Evolutionary conservation across 1,140 invertebrate species (phyloP).

Genomic region (Mactra quadrangularis): DNA sequence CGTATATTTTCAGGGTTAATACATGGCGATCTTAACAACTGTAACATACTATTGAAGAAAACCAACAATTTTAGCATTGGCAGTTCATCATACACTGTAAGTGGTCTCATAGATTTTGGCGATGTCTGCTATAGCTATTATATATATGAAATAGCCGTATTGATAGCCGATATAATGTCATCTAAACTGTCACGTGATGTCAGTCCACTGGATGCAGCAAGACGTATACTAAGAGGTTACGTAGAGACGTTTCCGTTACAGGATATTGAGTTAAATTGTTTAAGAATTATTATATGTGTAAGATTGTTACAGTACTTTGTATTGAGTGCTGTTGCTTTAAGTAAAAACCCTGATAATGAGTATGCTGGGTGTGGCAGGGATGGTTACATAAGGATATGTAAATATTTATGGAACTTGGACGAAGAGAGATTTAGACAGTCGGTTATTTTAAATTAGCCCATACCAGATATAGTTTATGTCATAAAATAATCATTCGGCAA

Average conservation of each 20-base stretch:
- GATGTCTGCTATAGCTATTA: slow-evolving; percentile 45
- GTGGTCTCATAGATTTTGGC: slow-evolving; percentile 47
- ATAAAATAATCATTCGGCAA: no score
- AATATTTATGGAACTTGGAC: slow-evolving; percentile 15
- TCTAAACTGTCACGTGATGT: neutral
- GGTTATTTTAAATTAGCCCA: no score
- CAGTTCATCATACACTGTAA: neutral
- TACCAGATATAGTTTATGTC: no score
- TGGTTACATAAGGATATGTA: neutral
- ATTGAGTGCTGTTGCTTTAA: neutral
- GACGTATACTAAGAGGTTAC: slow-evolving; percentile 6
- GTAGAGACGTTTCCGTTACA: slow-evolving; percentile 16
- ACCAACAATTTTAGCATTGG: no score
- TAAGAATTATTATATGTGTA: slow-evolving; percentile 24
- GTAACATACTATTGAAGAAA: slow-evolving; percentile 32
- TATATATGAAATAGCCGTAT: slow-evolving; percentile 36
- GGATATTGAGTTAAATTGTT: neutral
- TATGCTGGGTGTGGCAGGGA: slow-evolving; percentile 15
- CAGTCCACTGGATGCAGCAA: slow-evolving; percentile 19
- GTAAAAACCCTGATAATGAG: slow-evolving; percentile 12
- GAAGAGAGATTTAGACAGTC: neutral
- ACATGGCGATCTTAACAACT: slow-evolving; percentile 54
- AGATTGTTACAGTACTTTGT: slow-evolving; percentile 23
- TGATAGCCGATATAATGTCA: slow-evolving; percentile 50
- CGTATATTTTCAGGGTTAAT: slow-evolving; percentile 51